Evolutionary conservation across 2,797 vertebrate genomes (phyloP), one percentile per base, ranked within the genome.

Genomic region (Urosaurus nigricauda): DNA sequence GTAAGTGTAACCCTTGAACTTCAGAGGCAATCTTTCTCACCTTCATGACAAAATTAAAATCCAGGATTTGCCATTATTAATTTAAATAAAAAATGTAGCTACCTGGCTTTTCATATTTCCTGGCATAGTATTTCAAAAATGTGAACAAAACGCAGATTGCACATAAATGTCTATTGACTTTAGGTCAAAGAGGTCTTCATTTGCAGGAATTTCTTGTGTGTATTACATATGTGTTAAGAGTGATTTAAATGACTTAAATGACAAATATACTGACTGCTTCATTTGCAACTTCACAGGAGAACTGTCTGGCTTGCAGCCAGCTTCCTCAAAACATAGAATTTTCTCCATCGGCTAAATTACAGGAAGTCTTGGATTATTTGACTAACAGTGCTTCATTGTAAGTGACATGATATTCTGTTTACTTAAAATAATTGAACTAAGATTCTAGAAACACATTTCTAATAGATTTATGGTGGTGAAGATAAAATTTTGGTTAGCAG

Each of bases 301-400:
- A 98, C 93, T 99, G 98, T 94, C 97, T 98, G 29, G 98, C 98
- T 81, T 99, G 98, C 95, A 99, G 98, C 94, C 98, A 98, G 6
- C 96, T 98, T 89, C 98, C 98, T 68, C 97, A 98, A 89, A 97
- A 98, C 75, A 96, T 99, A 90, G 97, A 97, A 91, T 98, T 99
- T 96, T 94, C 98, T 79, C 96, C 98, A 51, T 98, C 98, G 51
- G 97, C 98, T 93, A 98, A 98, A 96, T 94, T 99, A 51, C 98
- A 99, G 94, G 98, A 99, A 77, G 96, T 99, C 92, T 94, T 98
- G 92, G 97, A 98, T 96, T 98, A 98, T 92, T 95, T 99, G 93
- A 98, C 96, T 86, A 98, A 98, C 92, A 98, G 95, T 91, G 95
- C 97, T 85, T 98, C 98, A 43, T 90, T 99, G 98, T 99, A 97